Evolutionary conservation across 2,113 vertebrate species (phyloP).

Genomic region (Lutjanus erythropterus): DNA sequence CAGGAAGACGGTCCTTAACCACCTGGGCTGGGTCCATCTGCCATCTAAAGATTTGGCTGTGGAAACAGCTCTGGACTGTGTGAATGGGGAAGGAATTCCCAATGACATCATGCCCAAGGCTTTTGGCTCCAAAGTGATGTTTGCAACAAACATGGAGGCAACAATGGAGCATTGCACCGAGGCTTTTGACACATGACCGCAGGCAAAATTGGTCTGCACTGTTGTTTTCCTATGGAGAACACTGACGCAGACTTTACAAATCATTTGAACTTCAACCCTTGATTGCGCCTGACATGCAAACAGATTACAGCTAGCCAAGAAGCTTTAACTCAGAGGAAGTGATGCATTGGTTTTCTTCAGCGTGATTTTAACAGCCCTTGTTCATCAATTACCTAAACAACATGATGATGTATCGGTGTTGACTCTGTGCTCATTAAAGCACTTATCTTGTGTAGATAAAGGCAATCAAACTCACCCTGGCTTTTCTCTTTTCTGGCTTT

Average conservation of each 20-base stretch:
- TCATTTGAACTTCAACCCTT: neutral
- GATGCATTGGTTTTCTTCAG: neutral
- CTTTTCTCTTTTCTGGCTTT: conserved; percentile 7
- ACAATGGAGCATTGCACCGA: conserved; percentile 44
- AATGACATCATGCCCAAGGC: conserved; percentile 63
- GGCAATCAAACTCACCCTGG: neutral
- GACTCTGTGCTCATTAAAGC: conserved; percentile 2
- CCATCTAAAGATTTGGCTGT: conserved; percentile 57
- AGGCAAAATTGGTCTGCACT: neutral
- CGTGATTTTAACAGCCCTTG: neutral
- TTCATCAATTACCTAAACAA: neutral
- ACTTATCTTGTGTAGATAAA: neutral
- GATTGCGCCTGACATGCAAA: neutral
- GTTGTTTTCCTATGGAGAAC: conserved; percentile 14
- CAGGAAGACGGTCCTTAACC: conserved; percentile 69
- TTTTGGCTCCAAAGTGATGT: conserved; percentile 60
- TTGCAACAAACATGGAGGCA: conserved; percentile 59
- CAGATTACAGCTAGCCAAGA: neutral
- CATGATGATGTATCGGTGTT: neutral
- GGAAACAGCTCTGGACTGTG: conserved; percentile 26
- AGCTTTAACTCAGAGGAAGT: neutral
- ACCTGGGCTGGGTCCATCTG: conserved; percentile 68
- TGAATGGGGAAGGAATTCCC: conserved; percentile 69
- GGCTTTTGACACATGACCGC: conserved; percentile 14
- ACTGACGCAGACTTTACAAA: neutral